Conservation (phyloP, 2,113 vertebrate genomes). For the Psettodes erumei region DNA sequence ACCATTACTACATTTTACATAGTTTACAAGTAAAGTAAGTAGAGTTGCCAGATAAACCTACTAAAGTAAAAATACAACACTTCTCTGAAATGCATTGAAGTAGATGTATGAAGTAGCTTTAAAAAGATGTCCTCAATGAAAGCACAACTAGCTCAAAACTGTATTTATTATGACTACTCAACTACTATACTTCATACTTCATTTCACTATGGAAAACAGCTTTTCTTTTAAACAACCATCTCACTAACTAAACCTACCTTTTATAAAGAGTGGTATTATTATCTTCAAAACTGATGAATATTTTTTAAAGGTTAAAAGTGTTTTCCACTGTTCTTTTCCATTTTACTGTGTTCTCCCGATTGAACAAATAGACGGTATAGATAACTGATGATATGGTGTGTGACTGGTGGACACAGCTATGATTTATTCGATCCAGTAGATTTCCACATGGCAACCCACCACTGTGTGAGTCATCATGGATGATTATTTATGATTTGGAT, state of each 20-base stretch:
- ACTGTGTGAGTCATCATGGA: slow-evolving; percentile 44
- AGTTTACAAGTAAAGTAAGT: too few species aligned
- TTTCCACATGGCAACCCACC: not conserved
- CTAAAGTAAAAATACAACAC: not conserved
- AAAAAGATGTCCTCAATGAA: not conserved
- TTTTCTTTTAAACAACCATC: not conserved
- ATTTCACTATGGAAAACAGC: not conserved
- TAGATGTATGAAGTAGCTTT: not conserved
- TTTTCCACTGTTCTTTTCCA: slow-evolving; percentile 2
- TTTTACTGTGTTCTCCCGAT: not conserved
- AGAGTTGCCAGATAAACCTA: too few species aligned
- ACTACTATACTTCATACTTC: not conserved
- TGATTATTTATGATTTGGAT: slow-evolving; percentile 38
- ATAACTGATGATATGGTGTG: not conserved
- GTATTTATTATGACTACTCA: not conserved
- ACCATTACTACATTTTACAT: not conserved
- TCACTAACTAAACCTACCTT: not conserved
- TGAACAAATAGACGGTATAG: not conserved
- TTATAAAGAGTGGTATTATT: not conserved
- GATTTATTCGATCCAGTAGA: not conserved
- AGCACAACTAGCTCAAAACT: not conserved
- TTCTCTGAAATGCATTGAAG: not conserved
- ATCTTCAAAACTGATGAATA: not conserved
- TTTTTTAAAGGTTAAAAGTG: not conserved
- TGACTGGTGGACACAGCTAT: not conserved